Conservation (phyloP, 2,113 vertebrate species). For the Nibea albiflora region DNA sequence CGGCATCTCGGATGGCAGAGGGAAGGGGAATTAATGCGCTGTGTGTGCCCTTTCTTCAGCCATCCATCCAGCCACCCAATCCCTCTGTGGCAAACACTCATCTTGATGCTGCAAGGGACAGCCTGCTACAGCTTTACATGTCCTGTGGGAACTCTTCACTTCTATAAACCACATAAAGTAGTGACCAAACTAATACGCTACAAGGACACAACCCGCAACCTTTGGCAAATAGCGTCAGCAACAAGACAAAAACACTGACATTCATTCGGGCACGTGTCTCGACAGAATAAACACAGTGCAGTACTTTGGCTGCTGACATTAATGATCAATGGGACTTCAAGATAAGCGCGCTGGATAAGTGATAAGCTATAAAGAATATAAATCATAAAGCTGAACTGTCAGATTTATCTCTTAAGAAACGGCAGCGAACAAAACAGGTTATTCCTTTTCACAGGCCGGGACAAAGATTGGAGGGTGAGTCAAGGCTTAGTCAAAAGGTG, state of each 20-base stretch:
- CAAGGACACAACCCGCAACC: slow-evolving; percentile 10
- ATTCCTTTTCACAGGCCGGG: slow-evolving; percentile 23
- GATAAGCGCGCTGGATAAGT: slow-evolving; percentile 52
- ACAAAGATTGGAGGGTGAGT: slow-evolving; percentile 67
- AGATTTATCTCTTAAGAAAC: slow-evolving; percentile 41
- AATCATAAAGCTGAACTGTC: slow-evolving; percentile 39
- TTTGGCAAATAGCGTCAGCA: slow-evolving; percentile 25
- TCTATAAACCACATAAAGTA: slow-evolving; percentile 1
- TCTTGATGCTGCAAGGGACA: slow-evolving; percentile 29
- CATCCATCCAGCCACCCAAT: slow-evolving; percentile 31
- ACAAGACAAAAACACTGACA: slow-evolving; percentile 2
- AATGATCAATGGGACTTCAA: slow-evolving; percentile 66
- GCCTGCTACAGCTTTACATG: slow-evolving; percentile 43
- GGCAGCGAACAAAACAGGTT: slow-evolving; percentile 36
- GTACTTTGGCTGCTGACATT: slow-evolving; percentile 54
- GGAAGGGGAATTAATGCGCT: slow-evolving; percentile 74
- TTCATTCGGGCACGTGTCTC: background rate
- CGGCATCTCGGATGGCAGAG: slow-evolving; percentile 71
- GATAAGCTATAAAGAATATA: slow-evolving; percentile 44
- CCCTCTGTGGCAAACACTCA: slow-evolving; percentile 42
- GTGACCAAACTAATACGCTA: background rate
- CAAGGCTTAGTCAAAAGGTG: slow-evolving; percentile 70
- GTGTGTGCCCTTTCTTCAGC: slow-evolving; percentile 49
- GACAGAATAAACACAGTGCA: slow-evolving; percentile 13
- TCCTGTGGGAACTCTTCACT: slow-evolving; percentile 34